Evolutionary conservation across 2,113 vertebrate genomes (phyloP).

Genomic region (Thymallus thymallus): DNA sequence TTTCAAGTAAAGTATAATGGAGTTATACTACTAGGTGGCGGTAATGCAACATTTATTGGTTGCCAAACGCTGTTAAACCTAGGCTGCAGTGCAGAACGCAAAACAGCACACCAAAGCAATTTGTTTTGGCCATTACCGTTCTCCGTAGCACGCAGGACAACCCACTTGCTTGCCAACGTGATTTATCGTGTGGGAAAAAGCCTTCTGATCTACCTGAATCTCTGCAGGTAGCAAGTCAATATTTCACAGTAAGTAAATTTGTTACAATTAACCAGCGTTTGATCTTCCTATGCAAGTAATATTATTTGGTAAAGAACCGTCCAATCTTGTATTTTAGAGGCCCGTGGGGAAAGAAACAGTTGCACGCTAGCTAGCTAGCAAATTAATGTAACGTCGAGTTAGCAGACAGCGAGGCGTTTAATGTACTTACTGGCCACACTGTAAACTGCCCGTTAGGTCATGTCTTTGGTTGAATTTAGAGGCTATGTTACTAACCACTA

Average conservation of each 20-base stretch:
- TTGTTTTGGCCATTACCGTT: slow-evolving; percentile 31
- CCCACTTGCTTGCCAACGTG: slow-evolving; percentile 46
- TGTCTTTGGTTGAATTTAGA: background rate
- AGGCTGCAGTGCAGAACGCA: background rate
- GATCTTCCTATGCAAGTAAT: background rate
- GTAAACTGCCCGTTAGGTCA: too few relatives aligned
- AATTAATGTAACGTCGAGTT: too few relatives aligned
- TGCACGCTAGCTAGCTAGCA: too few relatives aligned
- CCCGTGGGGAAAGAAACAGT: too few relatives aligned
- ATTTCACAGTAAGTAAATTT: background rate
- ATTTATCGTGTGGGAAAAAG: background rate
- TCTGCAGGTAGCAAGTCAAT: background rate
- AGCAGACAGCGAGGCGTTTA: too few relatives aligned
- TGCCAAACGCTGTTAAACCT: too few relatives aligned
- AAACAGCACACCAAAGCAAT: background rate
- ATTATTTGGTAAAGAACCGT: too few relatives aligned
- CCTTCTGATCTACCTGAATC: background rate
- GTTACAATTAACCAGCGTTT: background rate
- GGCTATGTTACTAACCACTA: background rate
- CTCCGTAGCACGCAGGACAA: slow-evolving; percentile 57
- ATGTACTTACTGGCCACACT: too few relatives aligned
- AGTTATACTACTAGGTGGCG: too few relatives aligned
- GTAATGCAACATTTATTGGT: too few relatives aligned
- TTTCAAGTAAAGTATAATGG: too few relatives aligned
- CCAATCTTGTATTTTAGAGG: too few relatives aligned